phyloP scores from a whole-genome alignment of 1,140 invertebrate genomes.

The Saccostrea glomerata region DNA sequence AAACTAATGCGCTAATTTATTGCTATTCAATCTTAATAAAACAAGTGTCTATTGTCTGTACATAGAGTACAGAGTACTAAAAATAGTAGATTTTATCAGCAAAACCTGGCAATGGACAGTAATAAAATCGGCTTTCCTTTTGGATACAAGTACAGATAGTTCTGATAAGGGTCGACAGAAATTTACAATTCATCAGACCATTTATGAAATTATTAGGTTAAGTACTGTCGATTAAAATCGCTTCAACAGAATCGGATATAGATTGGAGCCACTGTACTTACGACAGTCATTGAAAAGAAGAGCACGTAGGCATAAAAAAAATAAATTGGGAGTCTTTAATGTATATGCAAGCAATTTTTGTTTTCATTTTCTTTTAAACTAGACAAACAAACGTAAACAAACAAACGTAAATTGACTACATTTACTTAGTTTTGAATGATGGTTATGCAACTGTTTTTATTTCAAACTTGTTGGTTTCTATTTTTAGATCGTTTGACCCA shows the following conservation, averaged over 20 bases:
- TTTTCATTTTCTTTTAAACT: too few species aligned
- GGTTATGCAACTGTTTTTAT: too few species aligned
- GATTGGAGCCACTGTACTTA: not conserved
- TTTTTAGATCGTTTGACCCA: too few species aligned
- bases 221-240: not conserved
- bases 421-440: too few species aligned
- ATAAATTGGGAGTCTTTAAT: too few species aligned
- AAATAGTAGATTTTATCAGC: not conserved
- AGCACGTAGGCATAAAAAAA: too few species aligned
- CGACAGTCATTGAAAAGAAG: not conserved
- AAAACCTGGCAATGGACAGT: not conserved
- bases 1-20: too few species aligned
- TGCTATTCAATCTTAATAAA: not conserved
- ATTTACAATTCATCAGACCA: not conserved
- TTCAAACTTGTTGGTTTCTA: too few species aligned
- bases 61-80: not conserved
- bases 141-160: not conserved
- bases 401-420: too few species aligned
- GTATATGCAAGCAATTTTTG: too few species aligned
- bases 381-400: too few species aligned
- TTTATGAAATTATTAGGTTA: not conserved
- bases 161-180: not conserved
- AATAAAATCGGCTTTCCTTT: constrained; percentile 2
- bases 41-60: not conserved
- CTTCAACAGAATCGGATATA: not conserved